Base-by-base conservation (phyloP, 2,888 invertebrate species). In the Glyphotaelius pellucidus region DNA sequence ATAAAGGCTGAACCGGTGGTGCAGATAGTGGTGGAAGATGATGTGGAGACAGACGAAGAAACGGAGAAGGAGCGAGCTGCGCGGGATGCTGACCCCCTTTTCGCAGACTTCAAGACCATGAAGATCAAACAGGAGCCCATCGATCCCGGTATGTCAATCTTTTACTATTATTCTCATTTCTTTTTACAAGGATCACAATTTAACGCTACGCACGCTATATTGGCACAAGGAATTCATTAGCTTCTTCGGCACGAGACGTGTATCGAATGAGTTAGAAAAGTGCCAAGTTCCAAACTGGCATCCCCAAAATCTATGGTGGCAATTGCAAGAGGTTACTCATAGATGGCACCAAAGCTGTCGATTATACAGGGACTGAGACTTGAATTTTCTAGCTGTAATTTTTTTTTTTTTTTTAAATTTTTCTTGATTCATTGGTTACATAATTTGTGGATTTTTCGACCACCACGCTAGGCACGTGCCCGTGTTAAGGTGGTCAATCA, bases 51-150 rank as follows among this genome's bases (percentile, higher is more conserved):
- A 0, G 97, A 97, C 93, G 96, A 96, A 92, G 96, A 96, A 94
- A 95, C 95, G 0, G 90, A 93, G 11, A 95, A 94, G 52, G 94
- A 94, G 88, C 94, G 96, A 52, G 94, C 94, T 5, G 94, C 94
- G 86, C 93, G 96, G 3, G 96, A 96, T 94, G 93, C 94, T 0
- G 94, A 93, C 12, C 95, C 94, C 0, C 94, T 94, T 52, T 95
- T 95, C 86, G 47, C 93, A 4, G 95, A 96, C 94, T 95, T 96
- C 94, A 94, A 95, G 30, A 95, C 94, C 89, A 95, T 98, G 35
- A 97, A 96, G 95, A 96, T 98, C 93, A 98, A 98, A 94, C 97
- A 97, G 94, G 98, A 98, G 94, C 97, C 97, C 0, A 94, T 97
- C 30, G 97, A 97, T 94, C 97, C 96, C 31, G 97, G 97, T 96